Percentiles rank a stretch among this genome's conserved stretches.
Conservation (phyloP, 2,797 vertebrate species). For the Orestias chungarensis region DNA sequence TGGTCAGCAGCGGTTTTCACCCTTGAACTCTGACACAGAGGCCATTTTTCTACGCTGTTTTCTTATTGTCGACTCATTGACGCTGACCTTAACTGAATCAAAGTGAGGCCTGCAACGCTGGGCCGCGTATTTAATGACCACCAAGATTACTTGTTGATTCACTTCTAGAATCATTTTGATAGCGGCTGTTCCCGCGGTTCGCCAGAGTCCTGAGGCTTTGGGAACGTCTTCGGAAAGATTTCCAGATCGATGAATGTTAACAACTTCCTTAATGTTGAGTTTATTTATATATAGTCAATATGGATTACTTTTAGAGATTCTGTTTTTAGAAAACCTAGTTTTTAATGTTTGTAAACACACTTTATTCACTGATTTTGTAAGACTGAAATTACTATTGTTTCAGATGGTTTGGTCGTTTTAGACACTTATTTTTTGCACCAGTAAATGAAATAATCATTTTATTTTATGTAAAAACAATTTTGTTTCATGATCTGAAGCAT, state of each 20-base stretch:
- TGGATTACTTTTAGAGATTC: not conserved
- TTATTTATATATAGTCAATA: too few relatives aligned
- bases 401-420: not conserved
- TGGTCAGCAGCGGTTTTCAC: not conserved
- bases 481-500: not conserved
- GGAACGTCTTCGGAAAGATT: too few relatives aligned
- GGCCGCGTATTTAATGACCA: not conserved
- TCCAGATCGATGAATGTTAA: too few relatives aligned
- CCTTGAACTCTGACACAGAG: not conserved
- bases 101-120: not conserved
- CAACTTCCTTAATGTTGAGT: too few relatives aligned
- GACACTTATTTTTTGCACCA: not conserved
- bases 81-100: not conserved
- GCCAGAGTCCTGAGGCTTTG: too few relatives aligned
- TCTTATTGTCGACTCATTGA: not conserved
- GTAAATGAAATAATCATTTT: not conserved
- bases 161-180: too few relatives aligned
- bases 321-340: not conserved
- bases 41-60: not conserved
- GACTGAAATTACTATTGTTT: not conserved
- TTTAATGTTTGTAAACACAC: not conserved
- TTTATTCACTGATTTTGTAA: too few relatives aligned
- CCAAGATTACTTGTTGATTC: too few relatives aligned
- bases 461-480: not conserved
- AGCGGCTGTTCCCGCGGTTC: too few relatives aligned